Conservation (phyloP, 2,113 vertebrate species). For the Eclectus roratus region DNA sequence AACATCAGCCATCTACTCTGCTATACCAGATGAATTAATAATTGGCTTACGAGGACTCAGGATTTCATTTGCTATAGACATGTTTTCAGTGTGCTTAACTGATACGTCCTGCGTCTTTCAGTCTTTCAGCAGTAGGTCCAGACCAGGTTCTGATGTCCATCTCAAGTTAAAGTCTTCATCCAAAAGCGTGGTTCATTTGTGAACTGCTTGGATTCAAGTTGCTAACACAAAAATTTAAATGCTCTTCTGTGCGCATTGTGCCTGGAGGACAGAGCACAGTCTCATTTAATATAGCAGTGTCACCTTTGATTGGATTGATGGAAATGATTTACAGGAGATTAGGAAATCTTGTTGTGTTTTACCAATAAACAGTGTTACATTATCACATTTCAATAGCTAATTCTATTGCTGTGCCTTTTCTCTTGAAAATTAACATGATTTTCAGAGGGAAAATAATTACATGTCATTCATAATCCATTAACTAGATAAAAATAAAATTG, state of each 20-base stretch:
- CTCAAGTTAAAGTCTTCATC: not conserved
- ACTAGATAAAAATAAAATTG: slow-evolving; percentile 49
- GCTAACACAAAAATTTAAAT: not conserved
- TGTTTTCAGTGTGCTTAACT: not conserved
- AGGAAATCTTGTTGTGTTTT: slow-evolving; percentile 37
- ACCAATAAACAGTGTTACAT: slow-evolving; percentile 42
- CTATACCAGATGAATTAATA: not conserved
- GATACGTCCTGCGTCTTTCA: not conserved
- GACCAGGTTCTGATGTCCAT: no score
- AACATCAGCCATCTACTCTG: not conserved
- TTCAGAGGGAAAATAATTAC: slow-evolving; percentile 58
- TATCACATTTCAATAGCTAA: slow-evolving; percentile 63
- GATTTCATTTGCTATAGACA: not conserved
- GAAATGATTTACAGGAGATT: slow-evolving; percentile 32
- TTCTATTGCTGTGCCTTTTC: slow-evolving; percentile 52
- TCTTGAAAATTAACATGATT: slow-evolving; percentile 64
- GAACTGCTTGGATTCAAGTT: not conserved
- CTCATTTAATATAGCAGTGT: not conserved
- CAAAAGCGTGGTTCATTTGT: not conserved
- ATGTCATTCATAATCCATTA: slow-evolving; percentile 70
- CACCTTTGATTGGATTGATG: slow-evolving; percentile 38
- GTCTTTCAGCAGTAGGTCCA: not conserved
- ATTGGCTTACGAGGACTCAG: not conserved
- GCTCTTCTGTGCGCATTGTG: not conserved
- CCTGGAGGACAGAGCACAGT: not conserved